Evolutionary conservation across 1,140 invertebrate species (phyloP), one percentile per base, ranked within the genome.

Genomic region (Cheumatopsyche charites): DNA sequence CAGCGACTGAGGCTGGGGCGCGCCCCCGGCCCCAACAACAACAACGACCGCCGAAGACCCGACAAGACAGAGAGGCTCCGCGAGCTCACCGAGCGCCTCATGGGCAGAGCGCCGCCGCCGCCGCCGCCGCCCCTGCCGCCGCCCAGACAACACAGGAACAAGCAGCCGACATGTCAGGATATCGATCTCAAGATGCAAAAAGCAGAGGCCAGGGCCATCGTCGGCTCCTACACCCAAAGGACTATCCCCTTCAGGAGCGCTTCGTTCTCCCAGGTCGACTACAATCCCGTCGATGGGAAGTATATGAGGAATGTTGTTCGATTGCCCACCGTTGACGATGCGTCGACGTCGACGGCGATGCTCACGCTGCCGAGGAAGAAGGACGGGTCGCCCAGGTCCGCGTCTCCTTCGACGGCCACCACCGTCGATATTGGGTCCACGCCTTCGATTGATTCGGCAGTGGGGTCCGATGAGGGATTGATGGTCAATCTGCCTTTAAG

Each of bases 181-280:
- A 81, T 26, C 80, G 15, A 82, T 47, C 80, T 83, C 66, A 80
- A 79, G 49, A 79, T 86, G 49, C 78, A 84, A n/a, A 86, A 84
- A 76, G 82, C 87, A 17, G 87, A 88, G 73, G 83, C 85, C 36
- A 84, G 86, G 41, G 83, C 83, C 11, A 84, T 87, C 25, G 82
- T 87, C 36, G 86, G 86, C 15, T 85, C 87, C 0, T 88, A 87
- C 73, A 82, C 86, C 7, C 87, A 88, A 75, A 85, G 85, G 65
- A 85, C 83, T 42, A 86, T 88, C 73, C 89, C 91, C 1, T 91
- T 90, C 75, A 85, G 92, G 25, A 93, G 91, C 77, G 91, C 92
- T 4, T 94, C 92, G 9, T 94, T 94, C 77, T 92, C 92, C 0
- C 92, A 94, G 80, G 91, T 92, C 45, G 92, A 94, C 78, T 91